These are phyloP conservation scores for Podargus strigoides DNA, from an alignment of 2,797 vertebrate genomes.

Conservation along the genomic window DNA sequence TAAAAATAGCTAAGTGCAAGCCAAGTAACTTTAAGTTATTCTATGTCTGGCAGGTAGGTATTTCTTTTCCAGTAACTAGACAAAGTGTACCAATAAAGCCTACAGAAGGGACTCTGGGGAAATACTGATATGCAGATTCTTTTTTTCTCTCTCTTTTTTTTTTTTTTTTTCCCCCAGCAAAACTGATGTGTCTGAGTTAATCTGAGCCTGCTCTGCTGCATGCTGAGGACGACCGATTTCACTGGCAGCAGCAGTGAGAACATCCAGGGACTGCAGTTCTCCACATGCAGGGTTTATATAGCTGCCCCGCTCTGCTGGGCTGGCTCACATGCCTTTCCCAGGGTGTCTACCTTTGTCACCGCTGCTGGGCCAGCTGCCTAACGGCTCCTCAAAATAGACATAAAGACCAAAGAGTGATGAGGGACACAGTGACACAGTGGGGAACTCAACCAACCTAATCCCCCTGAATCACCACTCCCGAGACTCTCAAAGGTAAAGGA, in stretches of 20 bases:
- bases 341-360: background rate
- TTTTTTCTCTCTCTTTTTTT: background rate
- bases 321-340: background rate
- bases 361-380: background rate
- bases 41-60: background rate
- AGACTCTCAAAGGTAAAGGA: background rate
- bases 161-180: no score
- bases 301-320: background rate
- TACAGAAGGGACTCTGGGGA: background rate
- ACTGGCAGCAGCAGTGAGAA: background rate
- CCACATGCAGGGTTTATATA: background rate
- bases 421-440: background rate
- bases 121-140: background rate
- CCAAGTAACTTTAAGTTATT: conserved; percentile 11
- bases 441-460: background rate
- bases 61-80: conserved; percentile 18
- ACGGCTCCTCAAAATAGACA: background rate
- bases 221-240: background rate
- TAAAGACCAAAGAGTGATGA: background rate
- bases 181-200: background rate
- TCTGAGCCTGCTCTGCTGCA: background rate
- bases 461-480: background rate
- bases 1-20: conserved; percentile 26
- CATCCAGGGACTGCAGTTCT: background rate
- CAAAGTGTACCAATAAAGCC: background rate